These are phyloP conservation scores for Gephyroberyx darwinii DNA, from an alignment of 2,797 vertebrate genomes.

Conservation along the genomic window DNA sequence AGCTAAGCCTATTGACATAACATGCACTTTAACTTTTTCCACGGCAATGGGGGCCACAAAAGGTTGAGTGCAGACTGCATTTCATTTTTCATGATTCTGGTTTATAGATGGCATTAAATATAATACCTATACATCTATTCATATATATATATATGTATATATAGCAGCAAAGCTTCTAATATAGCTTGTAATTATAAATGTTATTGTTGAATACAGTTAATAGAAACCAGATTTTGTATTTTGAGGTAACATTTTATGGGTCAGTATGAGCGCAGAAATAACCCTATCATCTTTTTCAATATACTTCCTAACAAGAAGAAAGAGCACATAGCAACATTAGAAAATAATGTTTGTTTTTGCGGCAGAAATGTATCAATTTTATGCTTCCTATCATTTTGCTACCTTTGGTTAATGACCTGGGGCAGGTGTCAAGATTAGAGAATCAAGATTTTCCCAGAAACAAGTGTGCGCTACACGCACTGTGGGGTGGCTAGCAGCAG, in stretches of 20 bases:
- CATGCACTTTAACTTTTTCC: conserved; percentile 88
- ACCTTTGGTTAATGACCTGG: conserved; percentile 98
- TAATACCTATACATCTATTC: conserved; percentile 87
- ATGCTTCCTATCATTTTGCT: conserved; percentile 88
- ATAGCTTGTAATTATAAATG: conserved; percentile 94
- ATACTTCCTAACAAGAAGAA: conserved; percentile 84
- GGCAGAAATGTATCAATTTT: conserved; percentile 90
- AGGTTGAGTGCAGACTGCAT: conserved; percentile 88
- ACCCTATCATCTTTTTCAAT: conserved; percentile 82
- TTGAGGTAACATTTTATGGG: conserved; percentile 96
- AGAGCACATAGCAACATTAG: conserved; percentile 90
- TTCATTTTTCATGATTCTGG: conserved; percentile 89
- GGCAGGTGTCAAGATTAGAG: conserved; percentile 90
- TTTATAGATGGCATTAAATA: conserved; percentile 94
- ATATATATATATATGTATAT: conserved; percentile 76
- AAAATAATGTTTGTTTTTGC: conserved; percentile 86
- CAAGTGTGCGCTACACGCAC: conserved; percentile 93
- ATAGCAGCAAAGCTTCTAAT: conserved; percentile 99
- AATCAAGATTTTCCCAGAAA: conserved; percentile 92
- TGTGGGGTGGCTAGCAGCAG: conserved; percentile 87
- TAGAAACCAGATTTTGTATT: conserved; percentile 88
- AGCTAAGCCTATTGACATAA: conserved; percentile 72
- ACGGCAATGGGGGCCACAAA: conserved; percentile 86
- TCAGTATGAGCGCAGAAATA: conserved; percentile 92
- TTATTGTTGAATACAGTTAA: conserved; percentile 90